These are phyloP conservation scores for Tyrannus savana DNA, from an alignment of 2,113 vertebrate species.

Conservation along the genomic window DNA sequence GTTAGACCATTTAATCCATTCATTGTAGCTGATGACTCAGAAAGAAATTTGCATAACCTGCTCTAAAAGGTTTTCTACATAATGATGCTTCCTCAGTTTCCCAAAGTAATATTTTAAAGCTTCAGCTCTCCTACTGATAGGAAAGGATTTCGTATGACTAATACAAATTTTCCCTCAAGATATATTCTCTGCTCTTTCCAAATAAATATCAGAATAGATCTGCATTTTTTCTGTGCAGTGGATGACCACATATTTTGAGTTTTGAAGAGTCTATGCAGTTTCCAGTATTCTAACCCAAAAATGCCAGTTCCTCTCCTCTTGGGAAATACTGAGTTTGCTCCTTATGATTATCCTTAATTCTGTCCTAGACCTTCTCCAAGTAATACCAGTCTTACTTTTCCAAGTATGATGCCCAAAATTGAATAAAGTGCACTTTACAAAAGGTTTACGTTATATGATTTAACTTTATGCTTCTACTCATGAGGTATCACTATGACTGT, in stretches of 20 bases:
- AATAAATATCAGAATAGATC: background rate
- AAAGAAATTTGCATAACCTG: background rate
- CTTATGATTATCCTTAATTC: background rate
- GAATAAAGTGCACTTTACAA: background rate
- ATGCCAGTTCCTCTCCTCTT: background rate
- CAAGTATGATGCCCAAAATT: background rate
- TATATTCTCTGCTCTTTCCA: background rate
- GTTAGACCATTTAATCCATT: background rate
- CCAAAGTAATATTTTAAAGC: background rate
- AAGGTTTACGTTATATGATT: background rate
- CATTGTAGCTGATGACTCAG: background rate
- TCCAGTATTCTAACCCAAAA: background rate
- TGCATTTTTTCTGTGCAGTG: background rate
- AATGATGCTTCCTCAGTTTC: slow-evolving; percentile 15
- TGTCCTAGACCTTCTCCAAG: background rate
- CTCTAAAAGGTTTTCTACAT: background rate
- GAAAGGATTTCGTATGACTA: background rate
- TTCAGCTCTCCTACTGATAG: background rate
- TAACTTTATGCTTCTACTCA: background rate
- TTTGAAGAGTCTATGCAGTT: background rate
- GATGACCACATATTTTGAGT: background rate
- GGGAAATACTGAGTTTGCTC: accelerated
- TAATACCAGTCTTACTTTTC: background rate
- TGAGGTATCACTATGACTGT: accelerated
- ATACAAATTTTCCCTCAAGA: background rate